Evolutionary conservation across 2,888 invertebrate species (phyloP).

Genomic region (Apamea monoglypha): DNA sequence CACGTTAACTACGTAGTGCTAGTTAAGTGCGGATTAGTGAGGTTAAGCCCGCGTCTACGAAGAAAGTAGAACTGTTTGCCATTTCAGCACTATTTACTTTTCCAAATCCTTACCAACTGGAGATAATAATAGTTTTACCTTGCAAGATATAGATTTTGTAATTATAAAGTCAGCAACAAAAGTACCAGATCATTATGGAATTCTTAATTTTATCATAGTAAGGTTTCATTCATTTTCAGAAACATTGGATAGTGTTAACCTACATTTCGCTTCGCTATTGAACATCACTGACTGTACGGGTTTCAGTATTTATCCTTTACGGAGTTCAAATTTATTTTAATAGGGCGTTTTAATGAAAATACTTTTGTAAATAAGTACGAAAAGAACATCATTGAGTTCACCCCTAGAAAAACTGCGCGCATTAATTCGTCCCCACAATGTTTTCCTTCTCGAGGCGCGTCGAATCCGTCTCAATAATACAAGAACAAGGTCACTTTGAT

Average conservation of each 20-base stretch:
- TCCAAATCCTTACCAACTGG: background rate
- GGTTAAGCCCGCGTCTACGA: background rate
- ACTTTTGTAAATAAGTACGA: conserved; percentile 39
- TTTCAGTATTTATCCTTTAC: background rate
- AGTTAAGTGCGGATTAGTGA: background rate
- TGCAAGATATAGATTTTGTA: background rate
- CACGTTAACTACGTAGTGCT: background rate
- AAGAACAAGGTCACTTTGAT: conserved; percentile 58
- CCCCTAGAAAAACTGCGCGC: conserved; percentile 52
- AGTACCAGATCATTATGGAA: background rate
- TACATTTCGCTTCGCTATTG: background rate
- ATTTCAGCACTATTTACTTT: background rate
- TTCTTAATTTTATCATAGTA: background rate
- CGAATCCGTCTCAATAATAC: conserved; percentile 48
- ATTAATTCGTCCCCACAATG: conserved; percentile 37
- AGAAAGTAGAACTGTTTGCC: background rate
- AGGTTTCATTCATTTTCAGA: background rate
- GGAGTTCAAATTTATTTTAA: conserved; percentile 2
- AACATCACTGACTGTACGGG: background rate
- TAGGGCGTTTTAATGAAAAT: conserved; percentile 18
- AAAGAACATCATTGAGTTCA: conserved; percentile 60
- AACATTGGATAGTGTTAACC: background rate
- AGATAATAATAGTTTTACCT: background rate
- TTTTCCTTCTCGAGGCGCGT: conserved; percentile 50
- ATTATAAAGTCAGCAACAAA: background rate